Evolutionary conservation across 2,113 vertebrate genomes (phyloP), one percentile per base, ranked within the genome.

Genomic region (Microcebus griseorufus): DNA sequence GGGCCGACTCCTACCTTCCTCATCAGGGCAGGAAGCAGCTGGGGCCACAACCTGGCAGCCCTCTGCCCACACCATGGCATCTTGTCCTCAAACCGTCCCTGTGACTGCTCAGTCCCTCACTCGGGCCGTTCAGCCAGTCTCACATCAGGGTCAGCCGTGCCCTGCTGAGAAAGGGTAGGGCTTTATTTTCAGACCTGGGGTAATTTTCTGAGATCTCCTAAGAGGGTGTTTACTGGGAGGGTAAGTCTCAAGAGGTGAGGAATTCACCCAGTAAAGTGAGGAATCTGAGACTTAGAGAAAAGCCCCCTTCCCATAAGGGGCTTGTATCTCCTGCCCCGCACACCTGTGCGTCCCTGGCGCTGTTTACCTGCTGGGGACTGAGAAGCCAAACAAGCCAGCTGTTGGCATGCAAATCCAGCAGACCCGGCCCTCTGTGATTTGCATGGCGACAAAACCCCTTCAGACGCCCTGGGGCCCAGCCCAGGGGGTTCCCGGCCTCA

Each of bases 371-470:
- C 27, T 60, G 18, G 53, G 78, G 94, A 87, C 83, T 79, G 87
- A 67, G 69, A 51, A 78, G 39, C 48, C 48, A 16, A 84, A 88
- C 70, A 37, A 85, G 22, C 42, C 48, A 51, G 13, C 67, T 72
- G 58, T 53, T 45, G 65, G 62, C 62, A 90, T 90, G 94, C 69
- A 94, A 90, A 93, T 78, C 55, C 39, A 29, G 94, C 25, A 94
- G 92, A 83, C 32, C 55, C 16, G 23, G 20, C 39, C 34, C 25
- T 39, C 25, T 62, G 34, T 34, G 73, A 79, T 97, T 96, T 96
- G 92, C 96, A 88, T 95, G 62, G n/a, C 69, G 67, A 83, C 75
- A 60, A 85, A 90, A 51, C 10, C 25, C 25, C 37, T 25, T 94
- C 53, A 12, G 58, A 27, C 2, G 45, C 27, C 65, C 17, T 5